These are phyloP conservation scores for Ophioninae sp. DNA, from an alignment of 2,888 invertebrate species.

Conservation along the genomic window DNA sequence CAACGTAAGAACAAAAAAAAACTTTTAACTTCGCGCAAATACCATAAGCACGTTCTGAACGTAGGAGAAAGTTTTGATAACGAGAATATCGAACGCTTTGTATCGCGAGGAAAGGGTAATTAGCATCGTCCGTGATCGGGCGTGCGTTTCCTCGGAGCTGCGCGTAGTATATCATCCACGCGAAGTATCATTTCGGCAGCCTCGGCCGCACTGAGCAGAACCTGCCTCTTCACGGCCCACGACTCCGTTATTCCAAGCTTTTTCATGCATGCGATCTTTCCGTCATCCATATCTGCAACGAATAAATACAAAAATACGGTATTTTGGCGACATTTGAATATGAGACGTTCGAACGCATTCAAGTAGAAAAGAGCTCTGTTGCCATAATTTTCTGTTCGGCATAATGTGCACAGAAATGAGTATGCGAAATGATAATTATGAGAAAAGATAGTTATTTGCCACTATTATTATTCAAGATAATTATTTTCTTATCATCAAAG, in stretches of 20 bases:
- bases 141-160: constrained; percentile 93
- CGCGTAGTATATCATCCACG: constrained; percentile 97
- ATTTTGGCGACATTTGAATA: background rate
- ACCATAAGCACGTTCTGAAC: constrained; percentile 39
- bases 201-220: constrained; percentile 95
- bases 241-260: constrained; percentile 97
- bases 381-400: background rate
- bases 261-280: constrained; percentile 94
- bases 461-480: background rate
- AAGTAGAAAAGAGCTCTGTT: background rate
- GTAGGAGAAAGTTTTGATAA: constrained; percentile 24
- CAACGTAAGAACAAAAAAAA: background rate
- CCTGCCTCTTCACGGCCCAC: constrained; percentile 97
- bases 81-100: constrained; percentile 16
- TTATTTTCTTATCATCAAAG: too few species aligned
- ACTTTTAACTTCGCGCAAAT: constrained; percentile 19
- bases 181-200: constrained; percentile 99
- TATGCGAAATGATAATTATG: background rate
- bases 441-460: background rate
- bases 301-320: background rate
- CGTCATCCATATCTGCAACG: constrained; percentile 91
- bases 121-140: constrained; percentile 94
- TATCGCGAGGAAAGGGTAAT: constrained; percentile 59
- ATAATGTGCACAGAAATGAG: background rate
- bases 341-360: background rate